Evolutionary conservation across 2,888 invertebrate species (phyloP).

Genomic region (Patella caerulea): DNA sequence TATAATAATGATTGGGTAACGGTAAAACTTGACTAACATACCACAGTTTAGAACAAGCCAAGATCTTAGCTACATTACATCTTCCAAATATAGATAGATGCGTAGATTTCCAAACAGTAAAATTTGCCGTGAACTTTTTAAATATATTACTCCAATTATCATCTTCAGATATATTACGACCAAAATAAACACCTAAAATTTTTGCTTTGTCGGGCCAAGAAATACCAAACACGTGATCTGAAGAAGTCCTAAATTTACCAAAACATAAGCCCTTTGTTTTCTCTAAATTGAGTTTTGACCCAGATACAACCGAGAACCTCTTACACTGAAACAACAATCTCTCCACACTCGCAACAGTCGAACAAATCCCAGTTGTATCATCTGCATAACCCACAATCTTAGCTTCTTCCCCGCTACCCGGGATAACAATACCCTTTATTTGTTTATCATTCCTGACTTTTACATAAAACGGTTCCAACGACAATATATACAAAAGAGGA

Average conservation of each 20-base stretch:
- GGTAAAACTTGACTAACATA: neutral
- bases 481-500: neutral
- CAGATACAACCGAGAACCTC: slow-evolving; percentile 8
- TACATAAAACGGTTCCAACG: neutral
- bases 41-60: slow-evolving; percentile 3
- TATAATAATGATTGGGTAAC: neutral
- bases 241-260: neutral
- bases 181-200: slow-evolving; percentile 23
- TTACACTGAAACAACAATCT: slow-evolving; percentile 3
- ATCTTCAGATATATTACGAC: slow-evolving; percentile 27
- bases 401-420: neutral
- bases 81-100: slow-evolving; percentile 9
- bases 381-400: slow-evolving; percentile 6
- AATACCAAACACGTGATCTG: neutral
- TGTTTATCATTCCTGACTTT: slow-evolving; percentile 4
- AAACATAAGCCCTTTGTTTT: slow-evolving; percentile 14
- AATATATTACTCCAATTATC: slow-evolving; percentile 31
- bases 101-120: slow-evolving; percentile 24
- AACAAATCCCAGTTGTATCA: slow-evolving; percentile 3
- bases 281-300: slow-evolving; percentile 20
- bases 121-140: slow-evolving; percentile 26
- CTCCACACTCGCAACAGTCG: neutral
- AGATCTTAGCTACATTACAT: slow-evolving; percentile 1
- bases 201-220: slow-evolving; percentile 1
- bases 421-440: neutral